Evolutionary conservation across 1,140 invertebrate genomes (phyloP).

Genomic region (Tetragonula clypearis): DNA sequence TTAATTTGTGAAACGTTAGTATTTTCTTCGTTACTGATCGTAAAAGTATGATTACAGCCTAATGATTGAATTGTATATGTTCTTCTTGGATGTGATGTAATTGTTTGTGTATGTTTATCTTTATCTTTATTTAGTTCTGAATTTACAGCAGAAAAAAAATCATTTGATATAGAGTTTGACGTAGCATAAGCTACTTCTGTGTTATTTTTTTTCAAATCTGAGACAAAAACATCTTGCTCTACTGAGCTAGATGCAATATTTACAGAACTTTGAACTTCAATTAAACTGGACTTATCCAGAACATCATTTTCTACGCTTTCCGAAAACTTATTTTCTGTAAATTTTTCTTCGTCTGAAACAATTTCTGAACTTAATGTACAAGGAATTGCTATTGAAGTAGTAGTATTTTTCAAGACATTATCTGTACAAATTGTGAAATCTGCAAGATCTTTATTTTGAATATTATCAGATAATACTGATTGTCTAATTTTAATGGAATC

Average conservation of each 20-base stretch:
- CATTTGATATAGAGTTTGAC: neutral
- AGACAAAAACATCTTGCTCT: slow-evolving; percentile 14
- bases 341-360: neutral
- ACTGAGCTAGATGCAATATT: neutral
- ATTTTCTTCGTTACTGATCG: neutral
- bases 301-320: neutral
- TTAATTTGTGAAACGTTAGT: neutral
- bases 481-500: neutral
- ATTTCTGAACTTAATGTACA: neutral
- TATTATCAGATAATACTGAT: neutral
- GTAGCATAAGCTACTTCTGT: neutral
- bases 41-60: neutral
- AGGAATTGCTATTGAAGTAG: neutral
- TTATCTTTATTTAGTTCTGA: neutral
- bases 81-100: slow-evolving; percentile 3
- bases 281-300: neutral
- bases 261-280: neutral
- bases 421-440: neutral
- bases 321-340: neutral
- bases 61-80: slow-evolving; percentile 26
- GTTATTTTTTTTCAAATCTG: slow-evolving; percentile 24
- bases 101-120: neutral
- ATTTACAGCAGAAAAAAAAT: neutral
- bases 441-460: neutral
- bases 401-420: slow-evolving; percentile 1